phyloP scores from a whole-genome alignment of 2,797 vertebrate species.

The Melanotaenia trifasciata region DNA sequence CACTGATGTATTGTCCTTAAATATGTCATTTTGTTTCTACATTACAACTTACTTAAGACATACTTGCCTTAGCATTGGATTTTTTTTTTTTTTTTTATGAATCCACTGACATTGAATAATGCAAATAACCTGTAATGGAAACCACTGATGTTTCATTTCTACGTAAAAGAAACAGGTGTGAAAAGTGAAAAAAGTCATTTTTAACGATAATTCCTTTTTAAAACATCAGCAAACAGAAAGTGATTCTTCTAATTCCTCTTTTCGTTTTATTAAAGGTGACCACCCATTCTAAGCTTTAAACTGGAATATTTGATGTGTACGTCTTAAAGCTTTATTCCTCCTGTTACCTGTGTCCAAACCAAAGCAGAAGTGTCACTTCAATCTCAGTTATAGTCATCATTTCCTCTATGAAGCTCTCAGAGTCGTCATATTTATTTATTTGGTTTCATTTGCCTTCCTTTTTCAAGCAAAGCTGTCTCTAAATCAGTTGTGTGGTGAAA shows the following conservation, averaged over 20 bases:
- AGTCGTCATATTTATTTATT: neutral
- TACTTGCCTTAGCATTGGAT: neutral
- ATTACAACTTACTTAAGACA: neutral
- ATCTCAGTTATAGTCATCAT: constrained; percentile 2
- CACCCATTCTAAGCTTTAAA: neutral
- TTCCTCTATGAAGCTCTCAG: constrained; percentile 42
- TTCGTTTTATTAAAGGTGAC: constrained; percentile 31
- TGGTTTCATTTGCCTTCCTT: neutral
- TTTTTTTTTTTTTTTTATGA: constrained; percentile 8
- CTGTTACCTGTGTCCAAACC: neutral
- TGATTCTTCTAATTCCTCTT: constrained; percentile 41
- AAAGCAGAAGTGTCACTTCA: constrained; percentile 58
- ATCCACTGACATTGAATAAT: neutral
- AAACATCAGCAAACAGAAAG: constrained; percentile 3
- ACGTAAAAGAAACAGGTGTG: constrained; percentile 44
- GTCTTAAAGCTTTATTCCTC: neutral
- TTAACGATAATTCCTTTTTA: constrained; percentile 3
- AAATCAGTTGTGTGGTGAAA: constrained; percentile 31
- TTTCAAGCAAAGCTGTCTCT: neutral
- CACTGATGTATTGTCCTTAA: neutral
- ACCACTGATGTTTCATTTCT: constrained; percentile 46
- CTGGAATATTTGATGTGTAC: neutral
- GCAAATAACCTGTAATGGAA: neutral
- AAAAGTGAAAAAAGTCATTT: constrained; percentile 55
- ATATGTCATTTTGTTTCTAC: neutral